Conservation (phyloP, 2,113 vertebrate species). For the Lamprotornis superbus region DNA sequence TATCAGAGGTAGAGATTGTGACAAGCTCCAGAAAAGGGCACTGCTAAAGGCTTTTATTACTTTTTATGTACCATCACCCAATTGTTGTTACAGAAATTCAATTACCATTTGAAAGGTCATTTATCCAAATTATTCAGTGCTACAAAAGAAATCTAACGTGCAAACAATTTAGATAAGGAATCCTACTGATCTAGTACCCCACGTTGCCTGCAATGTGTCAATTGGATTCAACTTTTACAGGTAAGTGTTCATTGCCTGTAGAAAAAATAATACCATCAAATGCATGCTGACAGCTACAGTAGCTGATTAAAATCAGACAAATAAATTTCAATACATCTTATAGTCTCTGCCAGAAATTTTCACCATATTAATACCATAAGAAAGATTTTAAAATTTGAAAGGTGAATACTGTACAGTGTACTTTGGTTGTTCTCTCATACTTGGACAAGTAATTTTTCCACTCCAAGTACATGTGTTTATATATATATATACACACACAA, state of each 20-base stretch:
- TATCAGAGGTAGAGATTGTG: conserved; percentile 58
- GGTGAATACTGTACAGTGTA: not conserved
- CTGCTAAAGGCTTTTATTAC: conserved; percentile 65
- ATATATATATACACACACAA: too few relatives aligned
- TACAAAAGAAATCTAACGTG: conserved; percentile 56
- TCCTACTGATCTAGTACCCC: not conserved
- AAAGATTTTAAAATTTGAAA: not conserved
- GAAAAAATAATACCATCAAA: not conserved
- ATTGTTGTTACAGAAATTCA: conserved; percentile 72
- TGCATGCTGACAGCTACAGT: not conserved
- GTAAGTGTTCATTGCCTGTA: not conserved
- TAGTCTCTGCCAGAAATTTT: not conserved
- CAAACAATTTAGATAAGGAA: conserved; percentile 73
- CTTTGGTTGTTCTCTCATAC: not conserved
- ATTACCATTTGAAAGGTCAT: conserved; percentile 69
- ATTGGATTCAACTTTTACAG: not conserved
- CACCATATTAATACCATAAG: not conserved
- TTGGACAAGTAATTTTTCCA: not conserved
- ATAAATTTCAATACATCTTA: not conserved
- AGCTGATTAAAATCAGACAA: not conserved
- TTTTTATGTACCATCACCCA: conserved; percentile 68
- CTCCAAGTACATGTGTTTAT: not conserved
- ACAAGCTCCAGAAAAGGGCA: conserved; percentile 68
- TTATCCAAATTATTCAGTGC: conserved; percentile 68
- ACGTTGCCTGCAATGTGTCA: conserved; percentile 28